Evolutionary conservation across 2,888 invertebrate species (phyloP).

Genomic region (Nephrotoma guestfalica): DNA sequence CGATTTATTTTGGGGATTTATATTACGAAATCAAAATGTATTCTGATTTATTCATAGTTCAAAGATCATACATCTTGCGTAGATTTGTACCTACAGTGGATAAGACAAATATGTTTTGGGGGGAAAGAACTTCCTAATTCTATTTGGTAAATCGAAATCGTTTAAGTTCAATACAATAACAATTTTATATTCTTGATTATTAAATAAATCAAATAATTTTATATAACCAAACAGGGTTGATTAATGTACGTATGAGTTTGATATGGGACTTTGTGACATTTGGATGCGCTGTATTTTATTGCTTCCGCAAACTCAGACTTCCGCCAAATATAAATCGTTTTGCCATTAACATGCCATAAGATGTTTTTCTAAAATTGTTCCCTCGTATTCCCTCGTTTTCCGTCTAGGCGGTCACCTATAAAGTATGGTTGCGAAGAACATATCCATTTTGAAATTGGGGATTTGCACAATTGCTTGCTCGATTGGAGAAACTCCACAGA

Average conservation of each 20-base stretch:
- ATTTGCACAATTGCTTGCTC: too few species aligned
- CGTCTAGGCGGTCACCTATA: too few species aligned
- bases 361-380: too few species aligned
- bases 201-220: background rate
- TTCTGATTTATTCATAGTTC: background rate
- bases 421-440: too few species aligned
- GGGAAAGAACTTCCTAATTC: background rate
- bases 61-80: background rate
- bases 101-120: background rate
- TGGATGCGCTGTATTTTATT: background rate
- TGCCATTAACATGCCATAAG: too few species aligned
- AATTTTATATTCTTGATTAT: background rate
- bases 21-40: background rate
- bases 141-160: background rate
- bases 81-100: background rate
- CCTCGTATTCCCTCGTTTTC: too few species aligned
- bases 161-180: background rate
- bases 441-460: too few species aligned
- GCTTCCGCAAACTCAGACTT: too few species aligned
- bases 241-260: background rate
- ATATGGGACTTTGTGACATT: background rate
- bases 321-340: too few species aligned
- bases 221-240: background rate
- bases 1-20: background rate
- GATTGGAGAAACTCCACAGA: too few species aligned